Evolutionary conservation across 2,113 vertebrate species (phyloP).

Genomic region (Xenopus borealis): DNA sequence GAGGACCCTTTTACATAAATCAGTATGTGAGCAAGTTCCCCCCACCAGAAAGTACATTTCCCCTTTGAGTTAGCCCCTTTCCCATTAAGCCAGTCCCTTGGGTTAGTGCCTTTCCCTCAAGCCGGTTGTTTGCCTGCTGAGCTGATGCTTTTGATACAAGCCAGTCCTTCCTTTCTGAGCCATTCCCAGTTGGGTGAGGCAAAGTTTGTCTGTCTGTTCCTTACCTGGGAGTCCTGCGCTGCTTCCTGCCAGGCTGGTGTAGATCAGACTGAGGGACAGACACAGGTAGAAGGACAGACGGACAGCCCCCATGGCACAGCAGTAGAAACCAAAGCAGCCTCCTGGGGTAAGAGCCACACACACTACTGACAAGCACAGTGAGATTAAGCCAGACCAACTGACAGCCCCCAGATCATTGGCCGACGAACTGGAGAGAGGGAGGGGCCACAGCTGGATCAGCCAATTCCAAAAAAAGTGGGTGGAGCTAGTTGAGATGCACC

Average conservation of each 20-base stretch:
- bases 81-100: no score
- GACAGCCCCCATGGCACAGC: constrained; percentile 72
- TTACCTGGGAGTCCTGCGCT: constrained; percentile 76
- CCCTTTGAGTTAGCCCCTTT: no score
- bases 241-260: constrained; percentile 67
- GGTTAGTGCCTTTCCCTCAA: no score
- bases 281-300: constrained; percentile 72
- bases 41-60: no score
- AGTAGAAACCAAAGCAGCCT: constrained; percentile 63
- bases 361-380: constrained; percentile 57
- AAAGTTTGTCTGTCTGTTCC: constrained; percentile 19
- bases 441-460: constrained; percentile 21
- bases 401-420: constrained; percentile 75
- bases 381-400: constrained; percentile 62
- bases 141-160: no score
- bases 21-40: no score
- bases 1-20: no score
- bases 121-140: no score
- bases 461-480: not conserved
- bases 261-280: constrained; percentile 74
- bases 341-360: constrained; percentile 67
- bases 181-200: no score
- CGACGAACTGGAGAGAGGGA: constrained; percentile 51
- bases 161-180: no score
- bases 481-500: not conserved